These are phyloP conservation scores for Setophaga kirtlandii DNA, from an alignment of 2,113 vertebrate species.

Conservation along the genomic window DNA sequence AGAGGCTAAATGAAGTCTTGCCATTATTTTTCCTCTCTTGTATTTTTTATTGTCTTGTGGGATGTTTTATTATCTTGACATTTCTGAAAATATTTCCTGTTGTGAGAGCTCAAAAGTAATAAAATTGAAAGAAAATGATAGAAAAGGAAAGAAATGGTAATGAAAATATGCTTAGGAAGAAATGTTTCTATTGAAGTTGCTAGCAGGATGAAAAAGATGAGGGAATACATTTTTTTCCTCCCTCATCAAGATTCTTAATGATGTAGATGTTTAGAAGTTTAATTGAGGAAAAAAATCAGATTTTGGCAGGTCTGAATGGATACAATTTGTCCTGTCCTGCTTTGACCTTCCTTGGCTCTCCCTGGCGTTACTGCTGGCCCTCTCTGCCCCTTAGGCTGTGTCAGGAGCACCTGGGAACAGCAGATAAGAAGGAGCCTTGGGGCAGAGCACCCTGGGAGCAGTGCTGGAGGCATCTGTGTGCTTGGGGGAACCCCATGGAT, in stretches of 20 bases:
- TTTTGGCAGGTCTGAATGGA: background rate
- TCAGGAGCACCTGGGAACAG: background rate
- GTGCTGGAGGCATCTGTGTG: background rate
- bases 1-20: background rate
- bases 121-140: background rate
- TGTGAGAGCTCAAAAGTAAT: background rate
- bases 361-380: background rate
- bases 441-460: background rate
- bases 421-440: background rate
- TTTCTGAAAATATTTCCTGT: background rate
- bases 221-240: background rate
- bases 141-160: background rate
- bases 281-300: background rate
- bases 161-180: background rate
- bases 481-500: accelerated
- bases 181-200: background rate
- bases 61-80: background rate
- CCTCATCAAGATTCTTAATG: background rate
- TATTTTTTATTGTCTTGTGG: background rate
- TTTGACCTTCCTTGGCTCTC: background rate
- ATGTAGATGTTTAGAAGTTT: background rate
- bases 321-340: background rate
- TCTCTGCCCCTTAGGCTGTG: background rate
- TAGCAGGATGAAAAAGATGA: background rate
- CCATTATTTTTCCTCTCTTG: background rate